Evolutionary conservation across 1,140 invertebrate species (phyloP).

Genomic region (Berghia stephanieae): DNA sequence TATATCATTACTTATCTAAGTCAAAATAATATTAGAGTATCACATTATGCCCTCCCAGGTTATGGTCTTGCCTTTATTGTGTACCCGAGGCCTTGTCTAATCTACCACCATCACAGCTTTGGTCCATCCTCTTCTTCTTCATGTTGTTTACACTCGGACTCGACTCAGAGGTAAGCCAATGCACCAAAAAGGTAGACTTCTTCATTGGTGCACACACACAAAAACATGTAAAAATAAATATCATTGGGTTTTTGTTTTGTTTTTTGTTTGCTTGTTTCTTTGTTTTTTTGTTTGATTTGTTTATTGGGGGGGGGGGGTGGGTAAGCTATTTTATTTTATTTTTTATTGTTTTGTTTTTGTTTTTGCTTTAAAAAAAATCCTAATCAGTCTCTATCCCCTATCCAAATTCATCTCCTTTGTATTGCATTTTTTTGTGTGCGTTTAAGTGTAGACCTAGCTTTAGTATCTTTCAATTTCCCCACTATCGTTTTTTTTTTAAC

Average conservation of each 20-base stretch:
- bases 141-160: constrained; percentile 94
- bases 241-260: no score
- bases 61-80: constrained; percentile 86
- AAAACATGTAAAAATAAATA: no score
- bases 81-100: constrained; percentile 84
- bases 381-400: neutral
- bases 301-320: no score
- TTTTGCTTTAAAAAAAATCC: neutral
- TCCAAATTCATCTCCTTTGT: neutral
- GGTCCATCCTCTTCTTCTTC: constrained; percentile 86
- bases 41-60: constrained; percentile 69
- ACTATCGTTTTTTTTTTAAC: neutral
- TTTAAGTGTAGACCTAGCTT: no score
- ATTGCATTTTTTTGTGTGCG: neutral
- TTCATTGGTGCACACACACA: no score
- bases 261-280: no score
- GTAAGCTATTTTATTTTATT: no score
- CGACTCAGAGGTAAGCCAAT: constrained; percentile 79
- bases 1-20: no score
- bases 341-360: no score
- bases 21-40: no score
- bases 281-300: no score
- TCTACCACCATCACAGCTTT: constrained; percentile 80
- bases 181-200: no score
- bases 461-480: neutral